Conservation (phyloP, 2,113 vertebrate genomes). For the Tetrax tetrax region DNA sequence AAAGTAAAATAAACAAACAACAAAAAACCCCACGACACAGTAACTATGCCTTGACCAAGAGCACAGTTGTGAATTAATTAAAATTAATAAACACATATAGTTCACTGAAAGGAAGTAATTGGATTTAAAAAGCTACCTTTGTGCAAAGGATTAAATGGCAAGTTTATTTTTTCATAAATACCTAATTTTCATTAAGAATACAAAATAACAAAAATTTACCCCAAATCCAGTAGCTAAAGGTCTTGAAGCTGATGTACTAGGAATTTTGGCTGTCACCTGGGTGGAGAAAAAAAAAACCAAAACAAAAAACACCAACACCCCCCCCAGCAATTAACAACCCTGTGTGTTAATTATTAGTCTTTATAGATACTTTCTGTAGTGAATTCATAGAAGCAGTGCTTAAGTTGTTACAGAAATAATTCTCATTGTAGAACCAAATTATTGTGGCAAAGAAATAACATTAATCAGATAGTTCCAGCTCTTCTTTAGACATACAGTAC, state of each 20-base stretch:
- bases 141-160: background rate
- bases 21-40: too few species aligned
- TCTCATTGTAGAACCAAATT: background rate
- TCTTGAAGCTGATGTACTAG: conserved; percentile 85
- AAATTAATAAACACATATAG: background rate
- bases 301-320: background rate
- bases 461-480: background rate
- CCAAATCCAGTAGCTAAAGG: conserved; percentile 86
- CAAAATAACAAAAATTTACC: conserved; percentile 75
- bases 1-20: too few species aligned
- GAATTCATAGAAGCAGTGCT: background rate
- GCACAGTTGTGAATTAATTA: background rate
- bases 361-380: background rate
- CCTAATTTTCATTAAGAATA: background rate
- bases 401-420: background rate
- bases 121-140: background rate
- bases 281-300: background rate
- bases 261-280: conserved; percentile 91
- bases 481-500: background rate
- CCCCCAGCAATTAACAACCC: rapidly evolving
- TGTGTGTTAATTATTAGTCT: background rate
- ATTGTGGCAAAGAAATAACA: background rate
- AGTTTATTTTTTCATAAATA: background rate
- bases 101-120: background rate
- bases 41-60: background rate